Evolutionary conservation across 1,140 invertebrate genomes (phyloP), one percentile per base, ranked within the genome.

Genomic region (Eupristina koningsbergeri): DNA sequence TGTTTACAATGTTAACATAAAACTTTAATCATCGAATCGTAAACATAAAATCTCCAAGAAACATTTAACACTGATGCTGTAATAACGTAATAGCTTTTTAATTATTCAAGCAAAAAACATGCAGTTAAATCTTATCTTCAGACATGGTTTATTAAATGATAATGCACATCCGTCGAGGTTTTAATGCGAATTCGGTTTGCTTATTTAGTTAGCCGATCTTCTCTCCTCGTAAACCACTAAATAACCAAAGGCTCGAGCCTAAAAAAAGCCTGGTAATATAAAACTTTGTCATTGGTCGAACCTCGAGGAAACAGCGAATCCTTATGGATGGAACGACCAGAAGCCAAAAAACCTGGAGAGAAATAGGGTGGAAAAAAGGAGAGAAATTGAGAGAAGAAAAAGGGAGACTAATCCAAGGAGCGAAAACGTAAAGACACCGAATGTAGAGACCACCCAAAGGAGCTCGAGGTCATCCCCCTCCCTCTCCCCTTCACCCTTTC

Each of bases 401-500:
- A 85, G 81, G 73, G 67, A 80, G 67, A 58, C 75, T 74, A 58
- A 71, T 5, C 36, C 61, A 78, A 41, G 19, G 53, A 78, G 76
- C 13, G 19, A 79, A 6, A 39, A 29, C 36, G 77, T 13, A 77
- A 77, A 87, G 86, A 83, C 84, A 85, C 88, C 87, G 84, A 87
- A 86, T 85, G 81, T 88, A 85, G 84, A 89, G 92, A 92, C 92
- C 92, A 92, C 92, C 92, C 92, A 92, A 92, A 91, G 89, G 86
- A 87, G 86, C 86, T 86, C 86, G 88, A 90, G 88, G 88, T 83
- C 73, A 89, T 86, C 80, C 87, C 85, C 86, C 82, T 86, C 74
- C 29, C 31, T 29, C 13, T 19, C 7, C 29, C 29, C 31, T 22
- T 39, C 26, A n/a, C n/a, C 64, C 15, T 11, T 22, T 3, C 34